Evolutionary conservation across 2,797 vertebrate species (phyloP), one percentile per base, ranked within the genome.

Genomic region (Gymnoscopelus microlampas): DNA sequence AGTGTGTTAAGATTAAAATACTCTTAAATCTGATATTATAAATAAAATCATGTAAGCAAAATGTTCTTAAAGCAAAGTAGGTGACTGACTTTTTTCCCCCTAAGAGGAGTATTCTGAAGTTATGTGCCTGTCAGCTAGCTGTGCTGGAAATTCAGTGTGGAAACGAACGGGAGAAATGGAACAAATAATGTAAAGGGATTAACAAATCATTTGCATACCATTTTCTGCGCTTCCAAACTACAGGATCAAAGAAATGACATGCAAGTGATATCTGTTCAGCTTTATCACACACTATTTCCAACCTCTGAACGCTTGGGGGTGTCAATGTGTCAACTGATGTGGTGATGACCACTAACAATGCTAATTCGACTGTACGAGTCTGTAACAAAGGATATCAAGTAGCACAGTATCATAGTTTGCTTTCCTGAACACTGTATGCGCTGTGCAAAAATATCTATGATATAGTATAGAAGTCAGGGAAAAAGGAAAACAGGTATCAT

Each of bases 181-280:
- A 94, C 90, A 93, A 93, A 94, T 92, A 93, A 90, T 89, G 82
- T 91, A 90, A 94, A 92, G 83, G 91, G 92, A 94, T 94, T 94
- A 93, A 89, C 87, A 90, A 87, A 89, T 92, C 81, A 94, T 93
- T 93, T 92, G 90, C 93, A 92, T 93, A 92, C 85, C 86, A 91
- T 93, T 93, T 92, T 82, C 85, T 80, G 85, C 71, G 89, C 89
- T 92, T 94, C 85, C 85, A 92, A 92, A 93, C 84, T 88, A 75
- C 81, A 81, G 92, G 87, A 93, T 93, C 92, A 92, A 84, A 85
- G 85, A 87, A 87, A 85, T 83, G 90, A 92, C 85, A 86, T 80
- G 86, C 71, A 82, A 86, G 73, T 69, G 81, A 80, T 66, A 67
- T 72, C 71, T 76, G 79, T 78, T 85, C 83, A 80, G 87, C 73